phyloP scores from a whole-genome alignment of 2,797 vertebrate species.

The Octomys mimax region DNA sequence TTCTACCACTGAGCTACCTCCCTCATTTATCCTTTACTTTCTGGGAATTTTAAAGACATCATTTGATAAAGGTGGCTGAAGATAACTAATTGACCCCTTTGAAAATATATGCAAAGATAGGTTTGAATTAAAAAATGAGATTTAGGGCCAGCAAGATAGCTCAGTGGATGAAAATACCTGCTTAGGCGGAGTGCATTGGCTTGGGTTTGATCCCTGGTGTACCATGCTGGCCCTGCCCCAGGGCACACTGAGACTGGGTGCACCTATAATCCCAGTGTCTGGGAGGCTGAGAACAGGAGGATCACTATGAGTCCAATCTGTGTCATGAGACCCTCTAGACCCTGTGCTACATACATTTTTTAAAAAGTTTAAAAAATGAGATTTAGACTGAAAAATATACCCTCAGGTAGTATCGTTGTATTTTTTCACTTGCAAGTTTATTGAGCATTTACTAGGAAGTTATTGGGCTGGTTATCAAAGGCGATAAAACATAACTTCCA shows the following conservation, averaged over 20 bases:
- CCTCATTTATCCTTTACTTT: background rate
- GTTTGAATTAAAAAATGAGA: background rate
- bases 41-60: background rate
- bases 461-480: background rate
- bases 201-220: too few relatives aligned
- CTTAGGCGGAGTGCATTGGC: too few relatives aligned
- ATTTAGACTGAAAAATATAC: background rate
- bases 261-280: too few relatives aligned
- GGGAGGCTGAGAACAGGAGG: too few relatives aligned
- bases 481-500: background rate
- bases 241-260: too few relatives aligned
- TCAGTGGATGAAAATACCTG: too few relatives aligned
- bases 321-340: too few relatives aligned
- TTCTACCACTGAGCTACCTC: background rate
- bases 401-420: background rate
- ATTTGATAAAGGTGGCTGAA: background rate
- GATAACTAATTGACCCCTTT: background rate
- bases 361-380: background rate
- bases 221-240: too few relatives aligned
- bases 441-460: background rate
- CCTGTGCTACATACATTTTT: too few relatives aligned
- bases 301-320: too few relatives aligned
- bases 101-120: background rate
- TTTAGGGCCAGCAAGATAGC: too few relatives aligned
- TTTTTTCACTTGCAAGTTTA: background rate